phyloP scores from a whole-genome alignment of 1,140 invertebrate genomes.

The Panonychus citri region DNA sequence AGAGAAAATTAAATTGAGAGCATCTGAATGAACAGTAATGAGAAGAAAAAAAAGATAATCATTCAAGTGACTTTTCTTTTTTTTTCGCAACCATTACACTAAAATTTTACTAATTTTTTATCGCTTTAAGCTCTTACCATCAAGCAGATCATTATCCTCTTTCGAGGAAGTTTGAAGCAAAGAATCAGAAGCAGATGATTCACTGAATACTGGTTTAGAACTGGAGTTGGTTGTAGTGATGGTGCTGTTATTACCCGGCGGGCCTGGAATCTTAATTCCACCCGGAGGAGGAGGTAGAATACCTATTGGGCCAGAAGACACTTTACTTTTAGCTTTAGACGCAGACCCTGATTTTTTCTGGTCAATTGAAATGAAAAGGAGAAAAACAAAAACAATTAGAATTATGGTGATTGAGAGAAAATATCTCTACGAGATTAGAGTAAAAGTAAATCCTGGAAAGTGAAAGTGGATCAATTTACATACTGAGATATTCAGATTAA shows the following conservation, averaged over 20 bases:
- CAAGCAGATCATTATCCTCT: not conserved
- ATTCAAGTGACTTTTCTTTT: not conserved
- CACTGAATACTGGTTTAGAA: not conserved
- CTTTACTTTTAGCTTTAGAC: not conserved
- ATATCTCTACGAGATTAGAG: no score
- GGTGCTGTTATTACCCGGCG: not conserved
- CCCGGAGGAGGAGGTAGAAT: constrained; percentile 3
- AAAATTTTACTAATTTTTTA: not conserved
- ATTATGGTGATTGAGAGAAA: constrained; percentile 7
- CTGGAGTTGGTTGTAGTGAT: not conserved
- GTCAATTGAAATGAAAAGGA: not conserved
- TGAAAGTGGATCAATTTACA: no score
- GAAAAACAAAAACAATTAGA: not conserved
- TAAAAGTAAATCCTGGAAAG: no score
- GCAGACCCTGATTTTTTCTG: not conserved
- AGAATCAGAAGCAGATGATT: not conserved
- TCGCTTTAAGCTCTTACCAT: not conserved
- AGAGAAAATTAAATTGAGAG: not conserved
- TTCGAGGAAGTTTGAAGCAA: not conserved
- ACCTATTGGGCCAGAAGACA: not conserved
- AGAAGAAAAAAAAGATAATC: not conserved
- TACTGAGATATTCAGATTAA: constrained; percentile 80
- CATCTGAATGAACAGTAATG: not conserved
- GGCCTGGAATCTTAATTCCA: not conserved
- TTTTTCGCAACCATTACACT: not conserved